These are phyloP conservation scores for Rattus rattus DNA, from an alignment of 2,113 vertebrate species.

Conservation along the genomic window DNA sequence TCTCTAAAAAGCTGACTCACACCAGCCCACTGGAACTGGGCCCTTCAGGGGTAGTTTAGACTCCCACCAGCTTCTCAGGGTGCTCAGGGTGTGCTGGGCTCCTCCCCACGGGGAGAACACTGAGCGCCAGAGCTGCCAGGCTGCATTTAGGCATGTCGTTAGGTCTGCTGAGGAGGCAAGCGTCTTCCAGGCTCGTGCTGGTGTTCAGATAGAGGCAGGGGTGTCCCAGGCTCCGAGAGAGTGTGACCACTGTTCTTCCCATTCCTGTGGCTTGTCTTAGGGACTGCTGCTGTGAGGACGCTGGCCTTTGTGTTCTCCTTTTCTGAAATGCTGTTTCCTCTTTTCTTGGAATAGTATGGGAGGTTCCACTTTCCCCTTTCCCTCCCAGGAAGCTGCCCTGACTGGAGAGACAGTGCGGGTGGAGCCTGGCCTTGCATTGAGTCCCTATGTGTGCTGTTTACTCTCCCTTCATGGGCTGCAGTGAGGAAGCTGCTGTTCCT, in stretches of 20 bases:
- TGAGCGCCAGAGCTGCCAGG: not conserved
- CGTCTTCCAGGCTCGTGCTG: not conserved
- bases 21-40: not conserved
- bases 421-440: rapidly evolving
- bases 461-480: rapidly evolving
- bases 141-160: not conserved
- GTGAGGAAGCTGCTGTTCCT: no score
- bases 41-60: no score
- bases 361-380: rapidly evolving
- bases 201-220: not conserved
- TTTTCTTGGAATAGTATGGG: not conserved
- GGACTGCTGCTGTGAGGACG: not conserved
- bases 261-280: not conserved
- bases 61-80: not conserved
- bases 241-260: not conserved
- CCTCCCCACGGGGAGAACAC: not conserved
- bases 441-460: rapidly evolving
- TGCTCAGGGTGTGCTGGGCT: not conserved
- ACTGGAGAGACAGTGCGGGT: not conserved
- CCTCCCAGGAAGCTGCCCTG: rapidly evolving
- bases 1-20: not conserved
- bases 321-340: not conserved
- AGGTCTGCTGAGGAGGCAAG: no score
- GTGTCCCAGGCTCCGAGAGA: not conserved
- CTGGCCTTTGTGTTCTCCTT: not conserved